A percentile compares a stretch with the other conserved stretches of the same genome.
Evolutionary conservation across 2,113 vertebrate genomes (phyloP).

Genomic region (Condylura cristata): DNA sequence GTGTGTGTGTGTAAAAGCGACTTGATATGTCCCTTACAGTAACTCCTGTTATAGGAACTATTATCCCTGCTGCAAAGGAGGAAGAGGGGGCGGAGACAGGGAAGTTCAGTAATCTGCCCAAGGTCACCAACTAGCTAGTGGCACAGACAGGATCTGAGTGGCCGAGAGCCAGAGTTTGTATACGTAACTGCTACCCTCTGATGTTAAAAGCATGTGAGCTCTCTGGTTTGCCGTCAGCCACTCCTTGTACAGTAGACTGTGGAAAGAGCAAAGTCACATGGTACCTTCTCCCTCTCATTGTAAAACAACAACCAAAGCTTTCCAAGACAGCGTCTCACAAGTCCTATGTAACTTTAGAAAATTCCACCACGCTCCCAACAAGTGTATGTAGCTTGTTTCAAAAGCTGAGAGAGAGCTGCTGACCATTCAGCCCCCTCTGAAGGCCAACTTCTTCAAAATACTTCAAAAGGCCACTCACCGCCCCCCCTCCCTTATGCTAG

Average conservation of each 20-base stretch:
- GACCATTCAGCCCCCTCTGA: background rate
- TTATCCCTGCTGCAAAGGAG: background rate
- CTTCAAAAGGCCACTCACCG: background rate
- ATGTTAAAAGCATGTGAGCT: background rate
- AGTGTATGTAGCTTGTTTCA: constrained; percentile 55
- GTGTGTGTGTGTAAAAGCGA: background rate
- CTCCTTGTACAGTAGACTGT: background rate
- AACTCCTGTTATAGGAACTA: background rate
- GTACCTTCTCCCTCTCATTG: background rate
- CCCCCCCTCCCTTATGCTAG: background rate
- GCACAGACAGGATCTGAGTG: background rate
- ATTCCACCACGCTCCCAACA: constrained; percentile 35
- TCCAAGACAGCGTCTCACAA: background rate
- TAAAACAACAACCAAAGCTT: constrained; percentile 8
- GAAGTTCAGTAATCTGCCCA: constrained; percentile 9
- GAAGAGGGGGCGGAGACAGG: background rate
- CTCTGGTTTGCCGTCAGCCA: background rate
- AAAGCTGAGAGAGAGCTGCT: constrained; percentile 29
- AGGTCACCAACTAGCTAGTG: constrained; percentile 34
- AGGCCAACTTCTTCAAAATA: constrained; percentile 29
- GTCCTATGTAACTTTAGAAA: background rate
- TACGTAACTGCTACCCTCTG: background rate
- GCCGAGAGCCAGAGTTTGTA: background rate
- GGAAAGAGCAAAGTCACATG: background rate
- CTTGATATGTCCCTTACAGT: background rate